A percentile compares a stretch with the other conserved stretches of the same genome.
These are phyloP conservation scores for Oncopodura yosiiana DNA, from an alignment of 1,140 invertebrate genomes.

Conservation along the genomic window DNA sequence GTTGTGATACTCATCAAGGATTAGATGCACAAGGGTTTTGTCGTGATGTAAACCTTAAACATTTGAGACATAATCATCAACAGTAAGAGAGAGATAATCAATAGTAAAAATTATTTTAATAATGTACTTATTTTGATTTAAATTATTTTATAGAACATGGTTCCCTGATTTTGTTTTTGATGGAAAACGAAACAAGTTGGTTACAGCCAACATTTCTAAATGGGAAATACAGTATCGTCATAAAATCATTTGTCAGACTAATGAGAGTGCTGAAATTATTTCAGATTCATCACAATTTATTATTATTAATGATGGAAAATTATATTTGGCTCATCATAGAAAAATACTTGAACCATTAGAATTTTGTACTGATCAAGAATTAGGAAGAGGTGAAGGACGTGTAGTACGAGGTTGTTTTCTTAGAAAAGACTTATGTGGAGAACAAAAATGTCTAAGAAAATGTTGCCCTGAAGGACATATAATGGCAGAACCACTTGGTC, in stretches of 20 bases:
- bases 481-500: conserved; percentile 14
- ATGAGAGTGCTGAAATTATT: conserved; percentile 23
- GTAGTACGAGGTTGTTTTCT: conserved; percentile 27
- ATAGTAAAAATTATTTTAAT: neutral
- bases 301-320: conserved; percentile 19
- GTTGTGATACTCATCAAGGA: conserved; percentile 19
- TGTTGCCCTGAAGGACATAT: conserved; percentile 29
- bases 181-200: neutral
- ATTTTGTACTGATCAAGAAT: conserved; percentile 29
- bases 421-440: conserved; percentile 18
- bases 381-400: conserved; percentile 14
- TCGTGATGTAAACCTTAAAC: conserved; percentile 1
- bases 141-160: conserved; percentile 20
- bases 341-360: conserved; percentile 17
- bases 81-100: conserved; percentile 3
- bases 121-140: conserved; percentile 2
- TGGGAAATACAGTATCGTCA: conserved; percentile 22
- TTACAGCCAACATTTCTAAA: conserved; percentile 7
- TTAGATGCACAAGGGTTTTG: conserved; percentile 20
- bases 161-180: conserved; percentile 24
- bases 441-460: conserved; percentile 23
- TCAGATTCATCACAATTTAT: conserved; percentile 22
- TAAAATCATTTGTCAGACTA: conserved; percentile 11
- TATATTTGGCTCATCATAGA: conserved; percentile 19
- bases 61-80: conserved; percentile 11